Conservation (phyloP, 2,113 vertebrate genomes). For the Melanerpes aurifrons region DNA sequence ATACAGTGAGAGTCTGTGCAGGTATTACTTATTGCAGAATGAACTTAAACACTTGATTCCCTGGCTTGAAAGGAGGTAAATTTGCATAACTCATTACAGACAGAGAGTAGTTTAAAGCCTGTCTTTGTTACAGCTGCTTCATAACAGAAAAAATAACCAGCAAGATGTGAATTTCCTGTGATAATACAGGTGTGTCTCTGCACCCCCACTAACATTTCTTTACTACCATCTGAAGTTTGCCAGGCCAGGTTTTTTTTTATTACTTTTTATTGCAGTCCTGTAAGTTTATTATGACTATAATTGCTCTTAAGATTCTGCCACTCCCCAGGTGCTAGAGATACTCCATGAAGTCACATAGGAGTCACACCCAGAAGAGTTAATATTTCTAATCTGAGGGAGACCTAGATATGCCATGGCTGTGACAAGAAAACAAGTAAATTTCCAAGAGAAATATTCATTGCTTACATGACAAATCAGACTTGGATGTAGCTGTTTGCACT, state of each 20-base stretch:
- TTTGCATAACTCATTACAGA: constrained; percentile 19
- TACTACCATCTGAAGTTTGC: not conserved
- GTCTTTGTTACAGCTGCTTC: constrained; percentile 1
- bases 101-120: constrained; percentile 35
- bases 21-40: not conserved
- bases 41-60: constrained; percentile 17
- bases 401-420: constrained; percentile 54
- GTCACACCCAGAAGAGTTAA: constrained; percentile 13
- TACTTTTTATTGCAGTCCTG: not conserved
- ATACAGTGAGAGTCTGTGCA: not conserved
- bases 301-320: not conserved
- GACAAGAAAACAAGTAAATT: constrained; percentile 47
- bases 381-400: constrained; percentile 31
- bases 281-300: not conserved
- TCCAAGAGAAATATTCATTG: constrained; percentile 48
- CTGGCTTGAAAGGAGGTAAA: constrained; percentile 3
- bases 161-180: not conserved
- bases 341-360: not conserved
- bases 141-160: not conserved
- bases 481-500: constrained; percentile 28
- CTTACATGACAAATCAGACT: constrained; percentile 3
- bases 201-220: not conserved
- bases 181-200: not conserved
- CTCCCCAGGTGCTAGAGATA: not conserved
- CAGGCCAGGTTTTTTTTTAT: not conserved